phyloP scores from a whole-genome alignment of 2,797 vertebrate species.

The Picus viridis region DNA sequence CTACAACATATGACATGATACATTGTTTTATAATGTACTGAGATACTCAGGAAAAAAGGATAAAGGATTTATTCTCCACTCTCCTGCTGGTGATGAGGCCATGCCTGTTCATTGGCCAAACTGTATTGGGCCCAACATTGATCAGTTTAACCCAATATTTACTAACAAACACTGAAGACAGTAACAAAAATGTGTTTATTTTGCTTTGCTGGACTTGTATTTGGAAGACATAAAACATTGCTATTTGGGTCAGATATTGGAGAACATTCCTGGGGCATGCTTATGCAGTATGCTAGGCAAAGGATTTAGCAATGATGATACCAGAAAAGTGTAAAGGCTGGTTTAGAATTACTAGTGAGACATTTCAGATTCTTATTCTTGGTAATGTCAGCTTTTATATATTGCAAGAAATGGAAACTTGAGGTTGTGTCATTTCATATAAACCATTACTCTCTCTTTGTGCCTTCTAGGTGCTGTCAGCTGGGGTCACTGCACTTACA shows the following conservation, averaged over 20 bases:
- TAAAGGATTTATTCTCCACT: background rate
- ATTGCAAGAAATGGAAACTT: background rate
- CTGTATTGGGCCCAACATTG: no score
- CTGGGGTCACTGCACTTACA: background rate
- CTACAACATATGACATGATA: background rate
- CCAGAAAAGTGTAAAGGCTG: background rate
- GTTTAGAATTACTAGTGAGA: background rate
- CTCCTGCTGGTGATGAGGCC: background rate
- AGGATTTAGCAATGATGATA: background rate
- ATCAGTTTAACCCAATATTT: background rate
- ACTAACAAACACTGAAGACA: background rate
- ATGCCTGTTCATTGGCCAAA: background rate
- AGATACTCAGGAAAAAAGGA: background rate
- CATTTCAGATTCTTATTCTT: background rate
- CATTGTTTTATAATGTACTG: background rate
- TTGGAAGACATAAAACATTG: background rate
- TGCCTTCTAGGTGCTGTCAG: background rate
- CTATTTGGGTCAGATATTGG: background rate
- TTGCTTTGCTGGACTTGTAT: background rate
- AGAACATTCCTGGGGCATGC: background rate
- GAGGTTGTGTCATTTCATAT: background rate
- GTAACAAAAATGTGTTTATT: background rate
- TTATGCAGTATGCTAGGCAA: background rate
- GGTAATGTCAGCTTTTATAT: background rate
- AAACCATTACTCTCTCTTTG: fast-evolving